Evolutionary conservation across 2,113 vertebrate species (phyloP), one percentile per base, ranked within the genome.

Genomic region (Ptilorrhoa leucosticta): DNA sequence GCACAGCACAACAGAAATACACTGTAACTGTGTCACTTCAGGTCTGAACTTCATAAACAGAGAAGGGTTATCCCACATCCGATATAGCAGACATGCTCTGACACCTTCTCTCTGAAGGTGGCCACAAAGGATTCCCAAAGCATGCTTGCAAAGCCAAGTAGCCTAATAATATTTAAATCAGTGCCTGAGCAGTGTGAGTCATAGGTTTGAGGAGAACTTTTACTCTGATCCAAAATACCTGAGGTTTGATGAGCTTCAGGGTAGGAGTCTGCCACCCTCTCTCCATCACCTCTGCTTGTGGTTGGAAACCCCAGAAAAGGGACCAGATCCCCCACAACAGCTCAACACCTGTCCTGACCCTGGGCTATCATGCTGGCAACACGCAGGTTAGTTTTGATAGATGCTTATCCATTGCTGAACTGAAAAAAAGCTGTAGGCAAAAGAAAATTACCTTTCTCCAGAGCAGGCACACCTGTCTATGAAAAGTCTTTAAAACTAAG

Each of bases 311-410:
- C 2, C 19, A 77, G 45, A 40, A 16, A n/a, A 87, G n/a, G 14
- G n/a, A 5, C 13, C 44, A 84, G 45, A 54, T n/a, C 4, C 10
- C 3, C 13, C 19, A 7, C 0, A 6, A 5, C 9, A 6, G 2
- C 18, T 45, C 48, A 87, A 11, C 28, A 54, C 18, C 42, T 56
- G 30, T n/a, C 35, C 51, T 65, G 40, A 53, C 40, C 19, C 47
- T 20, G 39, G 30, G 8, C 21, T 27, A 0, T n/a, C 30, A 27
- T 23, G 15, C 16, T 81, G 35, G 50, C 28, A 77, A 27, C 11
- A 5, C 4, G 2, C 45, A 61, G 10, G 21, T 84, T 78, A 23
- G 42, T 63, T 80, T 78, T 83, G 51, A 22, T 63, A 51, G 17
- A 53, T 63, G 22, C 8, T 79, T 90, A 22, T 30, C 13, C 63